Conservation (phyloP, 2,888 invertebrate genomes). For the Eudemis profundana region DNA sequence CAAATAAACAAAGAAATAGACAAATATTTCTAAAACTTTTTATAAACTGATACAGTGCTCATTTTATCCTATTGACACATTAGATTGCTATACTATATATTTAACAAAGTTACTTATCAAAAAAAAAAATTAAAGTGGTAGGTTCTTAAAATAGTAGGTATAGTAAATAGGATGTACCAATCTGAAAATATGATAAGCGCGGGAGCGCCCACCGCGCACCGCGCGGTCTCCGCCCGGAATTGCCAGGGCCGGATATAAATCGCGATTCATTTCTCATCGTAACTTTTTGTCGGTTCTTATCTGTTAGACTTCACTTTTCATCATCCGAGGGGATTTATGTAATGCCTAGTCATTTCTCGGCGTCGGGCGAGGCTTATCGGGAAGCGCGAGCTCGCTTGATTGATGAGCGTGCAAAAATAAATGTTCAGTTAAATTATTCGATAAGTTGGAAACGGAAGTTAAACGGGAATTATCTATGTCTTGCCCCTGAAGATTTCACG, state of each 20-base stretch:
- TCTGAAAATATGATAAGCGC: conserved; percentile 42
- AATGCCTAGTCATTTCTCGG: conserved; percentile 87
- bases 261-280: conserved; percentile 86
- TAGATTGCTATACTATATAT: no score
- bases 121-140: no score
- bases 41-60: no score
- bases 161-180: conserved; percentile 22
- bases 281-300: conserved; percentile 87
- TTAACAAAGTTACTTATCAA: no score
- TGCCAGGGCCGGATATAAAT: conserved; percentile 81
- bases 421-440: conserved; percentile 87
- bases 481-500: conserved; percentile 82
- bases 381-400: conserved; percentile 83
- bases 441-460: conserved; percentile 86
- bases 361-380: conserved; percentile 85
- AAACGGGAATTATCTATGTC: conserved; percentile 86
- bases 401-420: conserved; percentile 87
- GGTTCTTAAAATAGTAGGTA: conserved; percentile 18
- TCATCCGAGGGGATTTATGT: conserved; percentile 86
- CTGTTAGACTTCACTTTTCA: conserved; percentile 87
- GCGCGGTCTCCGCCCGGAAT: conserved; percentile 58
- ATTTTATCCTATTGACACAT: no score
- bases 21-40: no score
- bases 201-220: conserved; percentile 49
- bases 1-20: no score